A percentile compares a stretch with the other conserved stretches of the same genome.
These are phyloP conservation scores for Heteromyza rotundicornis DNA, from an alignment of 2,888 invertebrate genomes.

Conservation along the genomic window DNA sequence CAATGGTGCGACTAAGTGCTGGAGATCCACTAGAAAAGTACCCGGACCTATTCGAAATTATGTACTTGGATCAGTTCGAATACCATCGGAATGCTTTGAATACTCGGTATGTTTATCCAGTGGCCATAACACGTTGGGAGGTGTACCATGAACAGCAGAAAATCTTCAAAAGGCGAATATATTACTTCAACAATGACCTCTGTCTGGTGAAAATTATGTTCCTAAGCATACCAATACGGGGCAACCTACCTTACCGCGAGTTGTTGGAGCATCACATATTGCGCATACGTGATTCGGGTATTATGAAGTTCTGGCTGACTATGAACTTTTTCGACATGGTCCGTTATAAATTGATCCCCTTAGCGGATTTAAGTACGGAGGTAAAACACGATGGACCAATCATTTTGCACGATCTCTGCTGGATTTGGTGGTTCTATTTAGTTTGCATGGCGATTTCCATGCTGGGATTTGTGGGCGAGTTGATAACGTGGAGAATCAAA, in stretches of 20 bases:
- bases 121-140: constrained; percentile 28
- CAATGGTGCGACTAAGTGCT: background rate
- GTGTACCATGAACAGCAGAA: constrained; percentile 37
- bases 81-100: constrained; percentile 31
- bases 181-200: constrained; percentile 33
- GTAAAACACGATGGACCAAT: background rate
- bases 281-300: background rate
- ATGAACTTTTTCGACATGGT: background rate
- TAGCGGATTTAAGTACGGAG: background rate
- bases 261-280: constrained; percentile 35
- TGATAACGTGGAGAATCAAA: no score
- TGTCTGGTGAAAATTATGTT: constrained; percentile 24
- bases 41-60: no score
- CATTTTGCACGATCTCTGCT: background rate
- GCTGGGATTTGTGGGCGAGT: background rate
- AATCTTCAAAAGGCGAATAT: constrained; percentile 27
- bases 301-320: background rate
- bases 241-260: constrained; percentile 34
- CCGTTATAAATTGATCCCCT: constrained; percentile 20
- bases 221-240: constrained; percentile 29
- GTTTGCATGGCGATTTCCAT: background rate
- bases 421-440: background rate
- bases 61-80: no score
- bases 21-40: no score
- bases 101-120: constrained; percentile 31